Base-by-base conservation (phyloP, 2,113 vertebrate species). In the Grammomys surdaster region DNA sequence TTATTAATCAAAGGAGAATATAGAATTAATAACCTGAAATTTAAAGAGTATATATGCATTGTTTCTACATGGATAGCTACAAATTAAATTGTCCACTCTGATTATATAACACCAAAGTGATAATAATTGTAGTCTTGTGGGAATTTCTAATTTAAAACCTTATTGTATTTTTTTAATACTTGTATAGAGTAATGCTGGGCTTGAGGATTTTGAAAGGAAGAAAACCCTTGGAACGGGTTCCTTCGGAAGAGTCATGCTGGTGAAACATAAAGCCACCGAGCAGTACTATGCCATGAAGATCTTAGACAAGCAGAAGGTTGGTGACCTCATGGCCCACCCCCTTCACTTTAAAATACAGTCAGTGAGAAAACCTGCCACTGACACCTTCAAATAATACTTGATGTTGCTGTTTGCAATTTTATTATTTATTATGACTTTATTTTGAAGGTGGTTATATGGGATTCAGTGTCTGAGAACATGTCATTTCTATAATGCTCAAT, bases 201-300 rank as follows among this genome's bases (percentile, higher is more conserved):
- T 99, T 96, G 99, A 99, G 97, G 99, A 99, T 98, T 99, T 99
- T 97, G 99, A 99, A 90, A 99, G 99, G 98, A 99, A 99, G 98
- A 99, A 99, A 98, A 99, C 99, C 81, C 99, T 99, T 96, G 99
- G 99, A 97, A 99, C 99, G 17, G 99, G 99, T 94, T 99, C 99
- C 54, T 99, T 99, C 54, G 99, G 99, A 92, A 99, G 99, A 98
- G 99, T 99, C 92, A 99, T 99, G 99, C 98, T 99, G 94, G 99
- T 99, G 98, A 99, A 99, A 97, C 99, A 99, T 98, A 99, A 99
- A 99, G 98, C 98, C 98, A 99, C 99, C 89, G 99, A 99, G 96
- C 99, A 99, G 98, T 99, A 99, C 99, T 99, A 99, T 78, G 99
- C 99, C 97, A 99, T 99, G 99, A 99, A 99, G 99, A 99, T 99